A percentile compares a stretch with the other conserved stretches of the same genome.
These are phyloP conservation scores for Melanargia galathea DNA, from an alignment of 2,888 invertebrate species.

Conservation along the genomic window DNA sequence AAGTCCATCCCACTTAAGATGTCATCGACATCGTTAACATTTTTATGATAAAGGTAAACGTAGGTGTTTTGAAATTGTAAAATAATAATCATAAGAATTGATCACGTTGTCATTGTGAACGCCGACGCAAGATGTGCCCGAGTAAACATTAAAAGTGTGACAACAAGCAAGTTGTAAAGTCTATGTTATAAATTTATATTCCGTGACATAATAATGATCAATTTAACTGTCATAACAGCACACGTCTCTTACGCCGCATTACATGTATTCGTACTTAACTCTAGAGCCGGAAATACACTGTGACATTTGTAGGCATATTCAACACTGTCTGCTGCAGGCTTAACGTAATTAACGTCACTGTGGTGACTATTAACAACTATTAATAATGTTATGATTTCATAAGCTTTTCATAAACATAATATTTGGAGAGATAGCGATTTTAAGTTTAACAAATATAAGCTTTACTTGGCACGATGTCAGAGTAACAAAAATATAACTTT, in stretches of 20 bases:
- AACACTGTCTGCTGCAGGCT: not conserved
- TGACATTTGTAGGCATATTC: not conserved
- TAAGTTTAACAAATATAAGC: too few relatives aligned
- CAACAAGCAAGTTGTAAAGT: not conserved
- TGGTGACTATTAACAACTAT: too few relatives aligned
- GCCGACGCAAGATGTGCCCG: constrained; percentile 4
- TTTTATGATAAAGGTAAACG: not conserved
- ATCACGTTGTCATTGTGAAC: not conserved
- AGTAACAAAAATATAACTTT: too few relatives aligned
- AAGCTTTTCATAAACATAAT: not conserved
- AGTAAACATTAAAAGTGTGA: constrained; percentile 8
- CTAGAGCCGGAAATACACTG: constrained; percentile 3
- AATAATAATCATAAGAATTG: constrained; percentile 1
- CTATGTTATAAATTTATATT: not conserved
- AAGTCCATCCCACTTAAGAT: not conserved
- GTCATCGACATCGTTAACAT: not conserved
- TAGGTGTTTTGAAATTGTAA: not conserved
- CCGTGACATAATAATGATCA: constrained; percentile 1
- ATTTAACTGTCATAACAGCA: not conserved
- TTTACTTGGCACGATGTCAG: too few relatives aligned
- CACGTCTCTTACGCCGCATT: not conserved
- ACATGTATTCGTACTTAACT: not conserved
- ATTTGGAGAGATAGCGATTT: too few relatives aligned
- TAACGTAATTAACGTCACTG: too few relatives aligned
- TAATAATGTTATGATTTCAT: not conserved